These are phyloP conservation scores for Orthosia cruda DNA, from an alignment of 2,888 invertebrate species.

Conservation along the genomic window DNA sequence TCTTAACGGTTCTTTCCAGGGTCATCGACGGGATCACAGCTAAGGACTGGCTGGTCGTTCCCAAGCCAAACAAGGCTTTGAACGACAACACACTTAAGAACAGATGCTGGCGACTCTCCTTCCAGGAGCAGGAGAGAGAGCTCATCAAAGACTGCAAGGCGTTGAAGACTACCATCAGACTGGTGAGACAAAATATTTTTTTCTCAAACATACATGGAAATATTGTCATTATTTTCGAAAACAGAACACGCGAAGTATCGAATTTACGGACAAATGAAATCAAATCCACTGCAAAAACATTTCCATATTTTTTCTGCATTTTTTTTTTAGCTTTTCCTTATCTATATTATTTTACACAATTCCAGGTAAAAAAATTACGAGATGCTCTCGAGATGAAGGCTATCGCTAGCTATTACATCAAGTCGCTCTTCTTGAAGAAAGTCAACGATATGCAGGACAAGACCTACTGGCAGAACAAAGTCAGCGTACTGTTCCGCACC, in stretches of 20 bases:
- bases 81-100: constrained; percentile 71
- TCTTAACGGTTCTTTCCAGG: constrained; percentile 46
- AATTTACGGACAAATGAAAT: too few relatives aligned
- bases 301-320: too few relatives aligned
- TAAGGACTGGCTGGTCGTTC: constrained; percentile 89
- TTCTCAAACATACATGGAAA: too few relatives aligned
- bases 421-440: constrained; percentile 90
- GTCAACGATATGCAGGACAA: constrained; percentile 77
- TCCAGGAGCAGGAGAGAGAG: constrained; percentile 90
- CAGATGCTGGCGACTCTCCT: constrained; percentile 91
- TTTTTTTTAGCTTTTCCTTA: neutral
- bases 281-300: too few relatives aligned
- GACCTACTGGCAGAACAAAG: constrained; percentile 82
- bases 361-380: constrained; percentile 90
- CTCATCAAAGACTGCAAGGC: constrained; percentile 86
- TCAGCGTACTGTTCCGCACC: constrained; percentile 78
- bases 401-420: constrained; percentile 92
- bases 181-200: constrained; percentile 81
- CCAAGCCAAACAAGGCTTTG: constrained; percentile 87
- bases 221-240: too few relatives aligned
- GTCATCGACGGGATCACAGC: constrained; percentile 69
- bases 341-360: constrained; percentile 21
- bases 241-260: too few relatives aligned
- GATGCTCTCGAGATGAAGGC: constrained; percentile 84
- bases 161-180: constrained; percentile 86